Evolutionary conservation across 2,113 vertebrate genomes (phyloP).

Genomic region (Rhinopomastus cyanomelas): DNA sequence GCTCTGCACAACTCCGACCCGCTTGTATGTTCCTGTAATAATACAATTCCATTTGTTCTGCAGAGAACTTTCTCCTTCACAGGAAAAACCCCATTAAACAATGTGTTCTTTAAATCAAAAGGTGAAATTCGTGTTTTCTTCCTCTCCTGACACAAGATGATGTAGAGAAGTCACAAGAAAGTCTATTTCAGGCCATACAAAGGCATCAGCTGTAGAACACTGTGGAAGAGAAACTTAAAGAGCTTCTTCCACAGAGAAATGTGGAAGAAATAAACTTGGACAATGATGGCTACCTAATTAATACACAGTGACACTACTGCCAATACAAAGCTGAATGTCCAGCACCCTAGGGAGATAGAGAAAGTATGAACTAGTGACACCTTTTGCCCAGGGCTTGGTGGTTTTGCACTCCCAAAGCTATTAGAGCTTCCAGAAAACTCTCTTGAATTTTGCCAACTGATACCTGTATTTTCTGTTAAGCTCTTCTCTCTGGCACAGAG

Average conservation of each 20-base stretch:
- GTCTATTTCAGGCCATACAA: not conserved
- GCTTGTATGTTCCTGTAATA: slow-evolving; percentile 38
- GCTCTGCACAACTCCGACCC: not conserved
- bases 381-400: not conserved
- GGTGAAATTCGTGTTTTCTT: not conserved
- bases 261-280: not conserved
- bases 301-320: not conserved
- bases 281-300: not conserved
- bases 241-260: accelerated
- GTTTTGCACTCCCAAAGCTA: not conserved
- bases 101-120: not conserved
- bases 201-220: not conserved
- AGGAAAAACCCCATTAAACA: slow-evolving; percentile 54
- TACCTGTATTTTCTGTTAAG: not conserved
- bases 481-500: not conserved
- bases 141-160: not conserved
- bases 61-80: slow-evolving; percentile 13
- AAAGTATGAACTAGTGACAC: not conserved
- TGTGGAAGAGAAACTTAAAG: not conserved
- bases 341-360: not conserved
- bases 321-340: not conserved
- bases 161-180: not conserved
- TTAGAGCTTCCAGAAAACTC: not conserved
- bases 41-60: slow-evolving; percentile 58
- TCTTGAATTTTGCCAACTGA: not conserved